Evolutionary conservation across 2,113 vertebrate genomes (phyloP), one percentile per base, ranked within the genome.

Genomic region (Danio rerio): DNA sequence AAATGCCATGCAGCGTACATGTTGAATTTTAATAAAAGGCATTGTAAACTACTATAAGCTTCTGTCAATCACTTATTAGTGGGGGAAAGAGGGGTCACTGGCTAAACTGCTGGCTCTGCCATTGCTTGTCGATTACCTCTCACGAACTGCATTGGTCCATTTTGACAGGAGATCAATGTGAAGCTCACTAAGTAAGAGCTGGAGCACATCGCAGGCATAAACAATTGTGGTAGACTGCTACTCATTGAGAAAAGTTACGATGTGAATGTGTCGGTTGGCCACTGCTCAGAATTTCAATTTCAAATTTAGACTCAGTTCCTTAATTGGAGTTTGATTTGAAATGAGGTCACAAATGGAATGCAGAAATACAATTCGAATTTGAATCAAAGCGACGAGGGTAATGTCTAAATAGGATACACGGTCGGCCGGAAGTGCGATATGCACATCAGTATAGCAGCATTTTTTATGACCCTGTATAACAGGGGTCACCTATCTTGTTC

Each of bases 81-180:
- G 42, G 18, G 45, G 45, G 65, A 45, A 47, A 45, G 42, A 2
- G 42, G 16, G 42, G 42, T 68, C 65, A 68, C 58, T 18, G 5
- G 18, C 65, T 68, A 68, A 68, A 47, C 16, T 5, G 9, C 65
- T 45, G 9, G 9, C 42, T 11, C 65, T 68, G 65, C 6, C 65
- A 11, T 45, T 68, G 42, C 15, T 16, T 18, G 43, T 68, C 65
- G 42, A 68, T 68, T 68, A 8, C 40, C 42, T 68, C 15, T 68
- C 65, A 68, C 9, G 16, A 45, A 68, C n/a, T 11, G 65, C 42
- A 47, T 11, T 5, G 5, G 65, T 9, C 42, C 65, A 68, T 68
- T 68, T 68, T 68, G 65, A 68, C 16, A 68, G 65, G n/a, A 47
- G 45, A 47, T 47, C 42, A 68, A 68, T 68, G 42, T 11, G 65